Conservation (phyloP, 2,113 vertebrate genomes). For the Calypte anna region DNA sequence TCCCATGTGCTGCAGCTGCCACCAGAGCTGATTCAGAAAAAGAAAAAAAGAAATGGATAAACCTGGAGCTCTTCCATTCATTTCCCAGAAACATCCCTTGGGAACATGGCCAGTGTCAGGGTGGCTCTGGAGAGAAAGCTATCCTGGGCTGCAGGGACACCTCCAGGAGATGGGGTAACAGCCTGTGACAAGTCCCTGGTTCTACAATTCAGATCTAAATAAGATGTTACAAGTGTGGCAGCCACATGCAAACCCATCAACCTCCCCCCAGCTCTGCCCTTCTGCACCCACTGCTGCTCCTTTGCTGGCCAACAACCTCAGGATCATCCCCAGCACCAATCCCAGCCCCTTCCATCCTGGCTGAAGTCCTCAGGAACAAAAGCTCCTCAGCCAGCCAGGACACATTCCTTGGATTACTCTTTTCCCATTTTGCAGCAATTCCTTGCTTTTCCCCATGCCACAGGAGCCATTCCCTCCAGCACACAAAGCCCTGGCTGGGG, state of each 20-base stretch:
- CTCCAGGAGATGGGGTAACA: neutral
- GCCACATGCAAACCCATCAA: rapidly evolving
- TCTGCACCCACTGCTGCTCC: neutral
- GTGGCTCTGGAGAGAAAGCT: neutral
- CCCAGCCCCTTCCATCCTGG: neutral
- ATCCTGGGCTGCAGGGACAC: neutral
- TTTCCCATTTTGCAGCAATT: neutral
- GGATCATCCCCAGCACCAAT: neutral
- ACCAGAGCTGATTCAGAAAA: neutral
- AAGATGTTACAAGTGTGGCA: neutral
- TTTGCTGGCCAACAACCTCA: rapidly evolving
- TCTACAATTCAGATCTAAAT: neutral
- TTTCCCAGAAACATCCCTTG: neutral
- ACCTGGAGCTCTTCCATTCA: neutral
- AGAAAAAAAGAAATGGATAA: neutral
- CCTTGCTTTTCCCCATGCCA: neutral
- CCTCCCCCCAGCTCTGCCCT: neutral
- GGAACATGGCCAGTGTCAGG: rapidly evolving
- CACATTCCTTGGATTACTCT: neutral
- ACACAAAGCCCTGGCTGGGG: no score
- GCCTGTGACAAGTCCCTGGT: neutral
- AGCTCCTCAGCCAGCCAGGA: neutral
- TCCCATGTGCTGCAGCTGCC: neutral
- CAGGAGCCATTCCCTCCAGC: neutral
- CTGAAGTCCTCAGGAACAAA: neutral